Percentiles rank a stretch among this genome's conserved stretches.
phyloP scores from a whole-genome alignment of 2,888 invertebrate genomes.

The Spisula subtruncata region DNA sequence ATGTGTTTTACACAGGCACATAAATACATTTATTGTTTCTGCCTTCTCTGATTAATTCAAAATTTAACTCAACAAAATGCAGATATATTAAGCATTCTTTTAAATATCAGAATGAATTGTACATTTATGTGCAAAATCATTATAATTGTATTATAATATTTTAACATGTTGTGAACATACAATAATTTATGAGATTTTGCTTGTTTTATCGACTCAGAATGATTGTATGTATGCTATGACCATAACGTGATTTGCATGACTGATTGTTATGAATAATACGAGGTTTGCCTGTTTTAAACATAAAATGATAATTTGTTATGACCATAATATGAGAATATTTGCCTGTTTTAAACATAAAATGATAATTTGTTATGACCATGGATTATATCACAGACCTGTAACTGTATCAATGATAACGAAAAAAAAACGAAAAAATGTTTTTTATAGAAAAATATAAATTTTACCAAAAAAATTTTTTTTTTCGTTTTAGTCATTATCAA shows the following conservation, averaged over 20 bases:
- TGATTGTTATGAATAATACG: slow-evolving; percentile 2
- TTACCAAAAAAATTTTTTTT: too few species aligned
- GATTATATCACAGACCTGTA: too few species aligned
- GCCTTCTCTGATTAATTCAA: too few species aligned
- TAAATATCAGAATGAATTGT: not conserved
- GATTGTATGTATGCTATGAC: not conserved
- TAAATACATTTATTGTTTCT: too few species aligned
- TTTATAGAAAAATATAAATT: too few species aligned
- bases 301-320: not conserved
- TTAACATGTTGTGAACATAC: not conserved
- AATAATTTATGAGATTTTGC: not conserved
- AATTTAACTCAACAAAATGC: not conserved
- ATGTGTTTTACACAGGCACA: too few species aligned
- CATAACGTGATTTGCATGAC: not conserved
- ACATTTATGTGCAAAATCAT: not conserved
- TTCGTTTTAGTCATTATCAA: too few species aligned
- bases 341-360: slow-evolving; percentile 4
- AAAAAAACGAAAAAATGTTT: too few species aligned
- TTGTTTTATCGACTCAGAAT: not conserved
- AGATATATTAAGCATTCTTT: not conserved
- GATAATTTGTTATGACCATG: slow-evolving; percentile 1
- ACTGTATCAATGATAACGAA: too few species aligned
- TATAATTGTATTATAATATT: not conserved
- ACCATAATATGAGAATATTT: not conserved
- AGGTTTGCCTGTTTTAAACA: not conserved